phyloP scores from a whole-genome alignment of 1,140 invertebrate genomes.

The Papilio machaon region DNA sequence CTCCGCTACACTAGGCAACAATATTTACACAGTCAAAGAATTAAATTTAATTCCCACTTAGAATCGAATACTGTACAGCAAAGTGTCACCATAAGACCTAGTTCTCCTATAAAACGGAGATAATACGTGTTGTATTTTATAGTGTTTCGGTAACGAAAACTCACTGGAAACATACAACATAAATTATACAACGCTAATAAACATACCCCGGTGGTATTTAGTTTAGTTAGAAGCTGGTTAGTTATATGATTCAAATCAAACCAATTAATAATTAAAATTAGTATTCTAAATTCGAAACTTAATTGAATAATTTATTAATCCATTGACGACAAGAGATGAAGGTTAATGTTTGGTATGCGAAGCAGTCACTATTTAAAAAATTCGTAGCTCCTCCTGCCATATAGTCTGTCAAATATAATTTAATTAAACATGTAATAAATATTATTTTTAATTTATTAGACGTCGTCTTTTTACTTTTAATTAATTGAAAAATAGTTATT shows the following conservation, averaged over 20 bases:
- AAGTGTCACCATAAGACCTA: too few species aligned
- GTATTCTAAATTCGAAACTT: conserved; percentile 4
- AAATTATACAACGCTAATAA: conserved; percentile 5
- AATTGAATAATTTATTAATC: conserved; percentile 20
- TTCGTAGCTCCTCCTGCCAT: background rate
- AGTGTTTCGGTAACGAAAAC: background rate
- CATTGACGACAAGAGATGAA: conserved; percentile 23
- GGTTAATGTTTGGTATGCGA: conserved; percentile 26
- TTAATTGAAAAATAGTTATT: background rate
- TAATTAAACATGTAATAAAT: background rate
- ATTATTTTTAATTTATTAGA: background rate
- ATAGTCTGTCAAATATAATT: background rate
- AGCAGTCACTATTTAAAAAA: conserved; percentile 21
- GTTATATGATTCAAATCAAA: background rate
- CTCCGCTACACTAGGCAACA: conserved; percentile 64
- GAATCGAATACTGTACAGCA: background rate
- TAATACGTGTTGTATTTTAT: background rate
- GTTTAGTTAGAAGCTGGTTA: background rate
- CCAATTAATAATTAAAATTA: conserved; percentile 9
- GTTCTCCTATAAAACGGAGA: too few species aligned
- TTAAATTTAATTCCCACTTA: conserved; percentile 4
- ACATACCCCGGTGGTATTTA: background rate
- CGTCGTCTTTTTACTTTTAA: background rate
- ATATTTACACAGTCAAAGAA: conserved; percentile 42
- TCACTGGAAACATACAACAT: background rate